Evolutionary conservation across 2,888 invertebrate genomes (phyloP), one percentile per base, ranked within the genome.

Genomic region (Tenthredo mesomela): DNA sequence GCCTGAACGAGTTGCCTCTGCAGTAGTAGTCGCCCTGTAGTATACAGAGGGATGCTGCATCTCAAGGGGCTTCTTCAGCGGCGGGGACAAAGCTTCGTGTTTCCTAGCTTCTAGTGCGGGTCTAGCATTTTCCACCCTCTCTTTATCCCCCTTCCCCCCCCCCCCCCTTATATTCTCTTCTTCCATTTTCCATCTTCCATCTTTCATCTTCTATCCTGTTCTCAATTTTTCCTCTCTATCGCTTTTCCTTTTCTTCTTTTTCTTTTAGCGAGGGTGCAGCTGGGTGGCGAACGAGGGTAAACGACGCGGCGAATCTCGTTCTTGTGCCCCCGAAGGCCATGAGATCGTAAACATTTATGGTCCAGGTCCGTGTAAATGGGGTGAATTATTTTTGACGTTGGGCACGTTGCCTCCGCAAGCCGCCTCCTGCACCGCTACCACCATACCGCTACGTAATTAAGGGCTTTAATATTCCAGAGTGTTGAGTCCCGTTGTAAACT

Each of bases 321-420:
- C 33, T 61, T 40, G 29, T 29, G 25, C 47, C 29, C 75, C 75
- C 75, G 75, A 77, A 77, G 25, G 58, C 61, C 58, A 67, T 67
- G 82, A 50, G 67, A 82, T 82, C 67, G 67, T 82, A 82, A 82
- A 82, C 82, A 82, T 82, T 82, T 82, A 82, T 67, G 67, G 67
- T 82, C 54, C 82, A 67, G 82, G 80, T 80, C 58, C 80, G 80
- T 61, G 80, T 61, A 80, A 80, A 80, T 80, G 80, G 80, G 58
- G 61, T 77, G 67, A 82, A 82, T 82, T 82, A 82, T 82, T 82
- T 82, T 82, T 82, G 82, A 82, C 82, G 82, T 82, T 82, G 82
- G 82, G 82, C 82, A 82, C 67, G 82, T 67, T 82, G 67, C 82
- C 82, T 43, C 67, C 25, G 25, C 77, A 77, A 21, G 29, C 18